Conservation (phyloP, 2,797 vertebrate species). For the Carcharodon carcharias region DNA sequence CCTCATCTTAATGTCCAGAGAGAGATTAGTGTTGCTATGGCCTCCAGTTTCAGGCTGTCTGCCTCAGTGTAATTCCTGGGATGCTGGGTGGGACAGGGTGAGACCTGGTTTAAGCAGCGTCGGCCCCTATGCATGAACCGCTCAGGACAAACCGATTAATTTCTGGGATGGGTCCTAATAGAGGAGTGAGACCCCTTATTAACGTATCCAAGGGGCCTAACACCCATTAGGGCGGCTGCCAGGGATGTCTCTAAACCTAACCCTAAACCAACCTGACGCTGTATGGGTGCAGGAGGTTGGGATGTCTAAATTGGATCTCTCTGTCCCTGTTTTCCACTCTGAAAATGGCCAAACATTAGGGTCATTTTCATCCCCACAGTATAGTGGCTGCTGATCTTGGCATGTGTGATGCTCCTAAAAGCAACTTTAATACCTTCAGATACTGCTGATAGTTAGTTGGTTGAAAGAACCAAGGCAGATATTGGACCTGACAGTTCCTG, state of each 20-base stretch:
- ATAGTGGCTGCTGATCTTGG: background rate
- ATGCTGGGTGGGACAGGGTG: too few relatives aligned
- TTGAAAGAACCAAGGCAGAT: background rate
- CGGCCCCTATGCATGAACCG: background rate
- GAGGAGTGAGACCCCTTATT: background rate
- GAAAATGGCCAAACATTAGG: background rate
- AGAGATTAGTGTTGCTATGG: background rate
- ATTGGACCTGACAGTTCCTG: background rate
- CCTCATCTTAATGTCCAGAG: background rate
- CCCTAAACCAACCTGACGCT: background rate
- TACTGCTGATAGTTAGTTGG: background rate
- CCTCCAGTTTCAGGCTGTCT: background rate
- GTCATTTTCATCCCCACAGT: background rate
- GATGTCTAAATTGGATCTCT: background rate
- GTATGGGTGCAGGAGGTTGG: background rate
- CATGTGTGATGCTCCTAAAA: background rate
- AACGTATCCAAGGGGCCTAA: background rate
- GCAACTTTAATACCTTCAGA: background rate
- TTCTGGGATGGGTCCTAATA: background rate
- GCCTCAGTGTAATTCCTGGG: background rate
- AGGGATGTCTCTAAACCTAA: background rate
- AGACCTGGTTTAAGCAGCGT: background rate
- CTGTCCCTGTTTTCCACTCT: background rate
- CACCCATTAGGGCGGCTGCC: background rate
- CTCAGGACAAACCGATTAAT: background rate